A percentile compares a stretch with the other conserved stretches of the same genome.
phyloP scores from a whole-genome alignment of 2,113 vertebrate genomes.

The Micromys minutus region DNA sequence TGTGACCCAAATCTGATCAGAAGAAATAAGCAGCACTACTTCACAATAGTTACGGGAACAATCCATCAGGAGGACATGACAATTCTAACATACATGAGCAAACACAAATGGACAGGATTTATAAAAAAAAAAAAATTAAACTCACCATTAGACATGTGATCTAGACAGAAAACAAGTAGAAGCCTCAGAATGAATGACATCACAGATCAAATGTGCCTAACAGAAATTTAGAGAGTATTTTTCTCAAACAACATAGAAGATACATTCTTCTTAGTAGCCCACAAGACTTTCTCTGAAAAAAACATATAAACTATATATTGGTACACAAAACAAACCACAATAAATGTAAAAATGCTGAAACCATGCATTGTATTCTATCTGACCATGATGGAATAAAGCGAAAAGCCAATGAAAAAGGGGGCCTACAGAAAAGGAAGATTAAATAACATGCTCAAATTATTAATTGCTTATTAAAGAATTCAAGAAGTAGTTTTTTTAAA shows the following conservation, averaged over 20 bases:
- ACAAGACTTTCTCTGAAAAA: not conserved
- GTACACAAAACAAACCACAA: not conserved
- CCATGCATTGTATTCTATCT: not conserved
- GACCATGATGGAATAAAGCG: not conserved
- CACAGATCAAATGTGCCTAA: not conserved
- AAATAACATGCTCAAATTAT: not conserved
- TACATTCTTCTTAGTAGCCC: not conserved
- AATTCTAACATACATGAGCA: not conserved
- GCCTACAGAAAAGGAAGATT: no score
- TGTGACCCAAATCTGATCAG: not conserved
- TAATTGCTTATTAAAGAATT: not conserved
- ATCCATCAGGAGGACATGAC: not conserved
- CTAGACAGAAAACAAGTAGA: not conserved
- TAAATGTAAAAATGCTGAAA: not conserved
- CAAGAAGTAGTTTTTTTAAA: not conserved
- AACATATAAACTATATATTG: not conserved
- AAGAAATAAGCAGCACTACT: not conserved
- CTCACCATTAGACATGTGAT: not conserved
- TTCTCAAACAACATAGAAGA: not conserved
- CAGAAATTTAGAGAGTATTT: not conserved
- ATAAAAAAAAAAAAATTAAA: not conserved
- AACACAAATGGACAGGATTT: not conserved
- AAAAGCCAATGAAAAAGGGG: not conserved
- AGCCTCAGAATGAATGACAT: not conserved
- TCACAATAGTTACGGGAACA: not conserved